A percentile compares a stretch with the other conserved stretches of the same genome.
These are phyloP conservation scores for Dryobota labecula DNA, from an alignment of 2,888 invertebrate genomes.

Conservation along the genomic window DNA sequence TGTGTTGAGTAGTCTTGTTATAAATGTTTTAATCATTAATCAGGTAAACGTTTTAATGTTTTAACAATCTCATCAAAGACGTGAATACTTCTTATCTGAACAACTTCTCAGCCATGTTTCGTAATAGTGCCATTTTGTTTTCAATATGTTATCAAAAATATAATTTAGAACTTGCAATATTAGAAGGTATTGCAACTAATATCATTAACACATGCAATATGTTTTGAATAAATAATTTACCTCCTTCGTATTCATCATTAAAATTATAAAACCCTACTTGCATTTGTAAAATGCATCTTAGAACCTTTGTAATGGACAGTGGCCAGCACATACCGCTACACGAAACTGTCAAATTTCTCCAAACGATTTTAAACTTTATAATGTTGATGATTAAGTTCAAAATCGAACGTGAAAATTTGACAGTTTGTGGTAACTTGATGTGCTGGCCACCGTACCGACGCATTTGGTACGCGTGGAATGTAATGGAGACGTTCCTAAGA, in stretches of 20 bases:
- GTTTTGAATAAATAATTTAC: constrained; percentile 14
- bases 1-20: constrained; percentile 50
- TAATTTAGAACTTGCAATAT: constrained; percentile 10
- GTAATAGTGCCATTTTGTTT: constrained; percentile 74
- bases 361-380: no score
- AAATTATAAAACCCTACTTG: constrained; percentile 46
- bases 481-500: constrained; percentile 59
- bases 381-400: no score
- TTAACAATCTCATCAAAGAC: constrained; percentile 21
- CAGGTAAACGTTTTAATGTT: constrained; percentile 37
- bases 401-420: no score
- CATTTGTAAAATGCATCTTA: constrained; percentile 53
- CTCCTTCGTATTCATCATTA: constrained; percentile 13
- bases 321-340: no score
- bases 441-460: no score
- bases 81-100: constrained; percentile 34
- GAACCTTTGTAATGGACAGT: constrained; percentile 18
- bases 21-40: constrained; percentile 47
- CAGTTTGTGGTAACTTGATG: no score
- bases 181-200: constrained; percentile 18
- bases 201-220: constrained; percentile 4
- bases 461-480: constrained; percentile 47
- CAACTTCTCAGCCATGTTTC: constrained; percentile 64
- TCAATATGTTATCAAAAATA: constrained; percentile 15
- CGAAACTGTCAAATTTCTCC: no score